Conservation (phyloP, 2,113 vertebrate species). For the Siniperca chuatsi region DNA sequence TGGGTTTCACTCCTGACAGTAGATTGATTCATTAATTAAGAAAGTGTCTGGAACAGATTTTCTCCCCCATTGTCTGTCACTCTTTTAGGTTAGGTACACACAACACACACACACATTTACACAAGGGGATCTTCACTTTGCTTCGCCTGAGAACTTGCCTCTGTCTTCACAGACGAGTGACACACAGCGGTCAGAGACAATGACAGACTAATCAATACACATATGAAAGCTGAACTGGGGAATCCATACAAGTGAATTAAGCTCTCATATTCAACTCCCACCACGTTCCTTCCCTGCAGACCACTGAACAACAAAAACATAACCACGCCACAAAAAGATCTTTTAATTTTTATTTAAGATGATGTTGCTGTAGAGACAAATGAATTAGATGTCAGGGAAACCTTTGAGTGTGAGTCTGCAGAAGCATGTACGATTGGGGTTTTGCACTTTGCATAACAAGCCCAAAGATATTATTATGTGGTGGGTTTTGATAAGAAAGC, state of each 20-base stretch:
- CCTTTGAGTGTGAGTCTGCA: neutral
- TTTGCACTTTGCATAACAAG: constrained; percentile 49
- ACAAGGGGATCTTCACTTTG: constrained; percentile 3
- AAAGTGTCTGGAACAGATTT: neutral
- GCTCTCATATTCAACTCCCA: constrained; percentile 28
- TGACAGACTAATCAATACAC: constrained; percentile 60
- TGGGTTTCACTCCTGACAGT: neutral
- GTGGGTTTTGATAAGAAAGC: constrained; percentile 37
- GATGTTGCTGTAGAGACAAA: constrained; percentile 8
- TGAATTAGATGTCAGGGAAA: neutral
- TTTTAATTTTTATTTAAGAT: neutral
- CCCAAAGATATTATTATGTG: constrained; percentile 51
- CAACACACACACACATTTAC: neutral
- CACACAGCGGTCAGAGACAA: constrained; percentile 37
- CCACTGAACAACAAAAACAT: neutral
- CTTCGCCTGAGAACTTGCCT: neutral
- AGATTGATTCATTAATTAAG: constrained; percentile 23
- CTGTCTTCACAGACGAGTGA: constrained; percentile 10
- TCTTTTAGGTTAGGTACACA: neutral
- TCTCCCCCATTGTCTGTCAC: neutral
- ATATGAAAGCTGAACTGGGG: constrained; percentile 28
- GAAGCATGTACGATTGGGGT: constrained; percentile 4
- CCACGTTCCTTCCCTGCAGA: neutral
- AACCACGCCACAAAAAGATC: neutral
- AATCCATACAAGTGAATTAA: constrained; percentile 41